Evolutionary conservation across 2,888 invertebrate genomes (phyloP).

Genomic region (Hofmannophila pseudospretella): DNA sequence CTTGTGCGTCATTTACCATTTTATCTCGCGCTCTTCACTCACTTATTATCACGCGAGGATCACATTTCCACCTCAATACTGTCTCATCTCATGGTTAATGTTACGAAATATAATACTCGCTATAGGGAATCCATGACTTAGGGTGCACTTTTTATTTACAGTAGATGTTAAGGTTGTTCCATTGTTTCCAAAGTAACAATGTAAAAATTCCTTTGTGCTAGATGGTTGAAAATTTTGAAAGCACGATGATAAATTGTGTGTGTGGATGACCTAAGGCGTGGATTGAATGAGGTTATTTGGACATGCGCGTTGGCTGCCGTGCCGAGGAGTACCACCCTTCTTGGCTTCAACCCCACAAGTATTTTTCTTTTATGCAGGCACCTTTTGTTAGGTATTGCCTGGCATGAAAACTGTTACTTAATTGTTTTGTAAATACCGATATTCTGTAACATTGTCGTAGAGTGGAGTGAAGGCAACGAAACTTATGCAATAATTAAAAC

Average conservation of each 20-base stretch:
- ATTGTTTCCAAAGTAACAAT: conserved; percentile 1
- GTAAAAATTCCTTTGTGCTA: conserved; percentile 2
- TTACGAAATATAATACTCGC: neutral
- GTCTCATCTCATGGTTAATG: conserved; percentile 21
- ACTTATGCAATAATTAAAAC: too few relatives aligned
- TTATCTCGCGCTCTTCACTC: conserved; percentile 49
- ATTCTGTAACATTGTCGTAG: too few relatives aligned
- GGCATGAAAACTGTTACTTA: too few relatives aligned
- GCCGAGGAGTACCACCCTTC: conserved; percentile 4
- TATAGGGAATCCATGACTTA: neutral
- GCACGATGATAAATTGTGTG: conserved; percentile 27
- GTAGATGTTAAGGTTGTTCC: neutral
- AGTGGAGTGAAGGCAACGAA: too few relatives aligned
- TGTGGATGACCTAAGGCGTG: conserved; percentile 58
- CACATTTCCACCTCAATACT: conserved; percentile 41
- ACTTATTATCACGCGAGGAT: conserved; percentile 37
- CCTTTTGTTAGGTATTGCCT: too few relatives aligned
- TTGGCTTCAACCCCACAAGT: neutral
- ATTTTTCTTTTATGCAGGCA: too few relatives aligned
- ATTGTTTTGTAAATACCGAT: too few relatives aligned
- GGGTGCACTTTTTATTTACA: neutral
- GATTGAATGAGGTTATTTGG: conserved; percentile 70
- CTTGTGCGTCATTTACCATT: conserved; percentile 74
- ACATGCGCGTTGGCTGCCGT: conserved; percentile 55
- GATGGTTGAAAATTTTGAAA: neutral